Base-by-base conservation (phyloP, 1,140 invertebrate species). In the Zaprionus tsacasi region DNA sequence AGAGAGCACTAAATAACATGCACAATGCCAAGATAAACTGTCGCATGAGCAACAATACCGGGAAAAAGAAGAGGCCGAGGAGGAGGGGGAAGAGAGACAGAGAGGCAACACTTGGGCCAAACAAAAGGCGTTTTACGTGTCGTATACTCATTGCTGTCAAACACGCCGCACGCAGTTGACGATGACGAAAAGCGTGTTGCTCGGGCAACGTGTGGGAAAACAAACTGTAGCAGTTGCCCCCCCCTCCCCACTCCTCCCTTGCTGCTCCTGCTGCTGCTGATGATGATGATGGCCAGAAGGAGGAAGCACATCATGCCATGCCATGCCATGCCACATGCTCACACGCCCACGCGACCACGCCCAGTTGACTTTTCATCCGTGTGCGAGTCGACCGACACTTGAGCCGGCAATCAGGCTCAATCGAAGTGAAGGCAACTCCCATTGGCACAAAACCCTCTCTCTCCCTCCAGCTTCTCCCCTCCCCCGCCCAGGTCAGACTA, bases 101-200 rank as follows among this genome's bases (percentile, higher is more conserved):
- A 76, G 69, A 77, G 75, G 38, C 52, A 75, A 63, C 82, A 72
- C 67, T 75, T 75, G 21, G 50, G 15, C 66, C 71, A 67, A 83
- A 87, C 83, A 87, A 87, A 88, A 82, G 83, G 77, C 71, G 76
- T 87, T 82, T 80, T 87, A 89, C 83, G 83, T 87, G 83, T 87
- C 87, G 88, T 82, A 80, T 77, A 83, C 83, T 87, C 82, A 83
- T 87, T 87, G 85, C 83, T 89, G 83, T 83, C 83, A 89, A 88
- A 89, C 83, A 87, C 80, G 80, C 82, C 80, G 80, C 77, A 76
- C 77, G 73, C 65, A 70, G 70, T 88, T 87, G 83, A 88, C 80
- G 82, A 79, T 79, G 83, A 82, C 76, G 80, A 80, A 83, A 77
- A 72, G 71, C 71, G 70, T 61, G 74, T 83, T 81, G 82, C 78